Conservation (phyloP, 2,113 vertebrate genomes). For the Notarius lentiginosus region DNA sequence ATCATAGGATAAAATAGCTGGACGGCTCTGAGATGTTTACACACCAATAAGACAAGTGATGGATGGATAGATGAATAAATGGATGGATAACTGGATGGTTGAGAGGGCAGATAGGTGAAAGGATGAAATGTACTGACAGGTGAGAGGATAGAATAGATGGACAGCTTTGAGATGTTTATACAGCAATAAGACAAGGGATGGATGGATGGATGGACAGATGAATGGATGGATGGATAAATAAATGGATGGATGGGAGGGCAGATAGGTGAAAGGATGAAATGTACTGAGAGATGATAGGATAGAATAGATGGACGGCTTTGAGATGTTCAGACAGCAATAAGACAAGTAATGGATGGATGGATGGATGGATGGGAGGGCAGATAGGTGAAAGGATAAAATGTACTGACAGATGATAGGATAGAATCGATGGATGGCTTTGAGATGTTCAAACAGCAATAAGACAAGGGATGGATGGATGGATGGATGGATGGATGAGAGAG, state of each 20-base stretch:
- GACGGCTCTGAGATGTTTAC: not conserved
- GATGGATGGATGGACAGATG: not conserved
- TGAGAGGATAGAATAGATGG: not conserved
- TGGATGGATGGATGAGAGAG: not conserved
- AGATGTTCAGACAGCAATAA: not conserved
- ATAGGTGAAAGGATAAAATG: not conserved
- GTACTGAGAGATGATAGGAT: not conserved
- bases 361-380: not conserved
- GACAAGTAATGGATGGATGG: not conserved
- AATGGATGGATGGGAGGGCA: not conserved
- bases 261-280: not conserved
- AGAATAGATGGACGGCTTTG: not conserved
- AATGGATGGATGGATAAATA: not conserved
- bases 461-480: not conserved
- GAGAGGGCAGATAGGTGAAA: not conserved
- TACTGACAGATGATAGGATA: not conserved
- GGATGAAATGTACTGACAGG: too few species aligned
- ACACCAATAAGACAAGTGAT: not conserved
- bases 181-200: too few species aligned
- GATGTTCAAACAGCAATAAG: not conserved
- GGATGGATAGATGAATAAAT: not conserved
- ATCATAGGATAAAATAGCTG: not conserved
- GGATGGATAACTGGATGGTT: not conserved
- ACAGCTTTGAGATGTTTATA: too few species aligned
- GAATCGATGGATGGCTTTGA: not conserved